Evolutionary conservation across 1,140 invertebrate genomes (phyloP), one percentile per base, ranked within the genome.

Genomic region (Mylabris phalerata): DNA sequence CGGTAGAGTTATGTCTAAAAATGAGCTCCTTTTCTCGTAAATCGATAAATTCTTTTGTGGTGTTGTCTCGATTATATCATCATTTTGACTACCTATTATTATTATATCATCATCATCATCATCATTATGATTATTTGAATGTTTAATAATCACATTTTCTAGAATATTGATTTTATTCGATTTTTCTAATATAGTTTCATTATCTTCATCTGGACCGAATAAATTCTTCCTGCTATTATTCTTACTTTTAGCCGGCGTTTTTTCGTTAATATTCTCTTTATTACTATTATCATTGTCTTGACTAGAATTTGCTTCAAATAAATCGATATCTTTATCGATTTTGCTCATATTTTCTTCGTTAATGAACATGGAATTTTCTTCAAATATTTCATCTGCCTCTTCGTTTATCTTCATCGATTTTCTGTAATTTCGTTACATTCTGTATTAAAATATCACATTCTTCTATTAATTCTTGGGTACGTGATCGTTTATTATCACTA

Each of bases 41-140:
- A 42, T 50, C 27, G 25, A 9, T 44, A 49, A 26, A 41, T 64
- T 51, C 55, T 70, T 68, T 46, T 65, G 63, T 3, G 69, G 69
- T 10, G 69, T 71, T 7, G 62, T 62, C 55, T 71, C 67, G 6
- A 69, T 59, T 25, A 69, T 42, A 48, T 66, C 65, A 38, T 58
- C 60, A 61, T 70, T 67, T n/a, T 60, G 57, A 44, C 48, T 50
- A 4, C 32, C 42, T 45, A 26, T 38, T 48, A 26, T 38, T 48
- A 32, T 50, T 26, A 10, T 40, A 50, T 32, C 32, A 32, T 32
- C 26, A 55, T 13, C 39, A 19, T 19, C 19, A 19, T 19, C 59
- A 9, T 48, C 48, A 45, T 38, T 39, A 52, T 41, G 52, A 52
- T 40, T 48, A 48, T 48, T 46, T 3, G 45, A 58, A 38, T 24